Percentiles rank a stretch among this genome's conserved stretches.
Evolutionary conservation across 2,113 vertebrate genomes (phyloP).

Genomic region (Xiphophorus couchianus): DNA sequence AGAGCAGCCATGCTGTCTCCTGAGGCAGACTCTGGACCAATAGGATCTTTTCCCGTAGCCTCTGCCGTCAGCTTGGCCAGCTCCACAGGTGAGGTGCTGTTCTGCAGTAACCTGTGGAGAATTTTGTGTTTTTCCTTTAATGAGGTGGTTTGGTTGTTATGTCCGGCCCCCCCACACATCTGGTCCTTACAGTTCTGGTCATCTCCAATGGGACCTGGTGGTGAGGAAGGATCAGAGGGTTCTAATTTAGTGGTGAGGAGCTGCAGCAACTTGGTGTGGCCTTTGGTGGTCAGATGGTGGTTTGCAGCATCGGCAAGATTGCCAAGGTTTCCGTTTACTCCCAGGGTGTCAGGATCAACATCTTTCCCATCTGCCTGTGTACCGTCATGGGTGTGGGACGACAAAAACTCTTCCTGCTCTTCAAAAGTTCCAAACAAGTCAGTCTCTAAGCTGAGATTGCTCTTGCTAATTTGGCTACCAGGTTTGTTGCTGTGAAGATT

Average conservation of each 20-base stretch:
- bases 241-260: slow-evolving; percentile 95
- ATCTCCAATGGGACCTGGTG: slow-evolving; percentile 76
- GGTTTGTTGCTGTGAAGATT: slow-evolving; percentile 37
- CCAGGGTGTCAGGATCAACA: slow-evolving; percentile 13
- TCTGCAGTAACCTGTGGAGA: slow-evolving; percentile 96
- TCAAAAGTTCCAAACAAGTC: slow-evolving; percentile 58
- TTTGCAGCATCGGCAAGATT: slow-evolving; percentile 79
- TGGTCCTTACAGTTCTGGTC: slow-evolving; percentile 86
- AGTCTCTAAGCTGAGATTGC: slow-evolving; percentile 26
- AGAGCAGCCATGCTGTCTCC: slow-evolving; percentile 65
- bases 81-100: slow-evolving; percentile 95
- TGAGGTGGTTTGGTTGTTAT: slow-evolving; percentile 79
- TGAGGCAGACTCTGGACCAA: slow-evolving; percentile 80
- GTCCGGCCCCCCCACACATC: slow-evolving; percentile 53
- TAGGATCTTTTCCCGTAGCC: slow-evolving; percentile 93
- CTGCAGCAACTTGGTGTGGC: slow-evolving; percentile 95
- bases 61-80: slow-evolving; percentile 96
- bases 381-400: slow-evolving; percentile 78
- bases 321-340: slow-evolving; percentile 16
- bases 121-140: slow-evolving; percentile 99
- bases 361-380: slow-evolving; percentile 84
- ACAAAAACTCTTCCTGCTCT: slow-evolving; percentile 77
- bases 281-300: slow-evolving; percentile 87
- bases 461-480: slow-evolving; percentile 43
- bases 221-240: slow-evolving; percentile 86